These are phyloP conservation scores for Halcyon chelicuti DNA, from an alignment of 2,797 vertebrate genomes.

Conservation along the genomic window DNA sequence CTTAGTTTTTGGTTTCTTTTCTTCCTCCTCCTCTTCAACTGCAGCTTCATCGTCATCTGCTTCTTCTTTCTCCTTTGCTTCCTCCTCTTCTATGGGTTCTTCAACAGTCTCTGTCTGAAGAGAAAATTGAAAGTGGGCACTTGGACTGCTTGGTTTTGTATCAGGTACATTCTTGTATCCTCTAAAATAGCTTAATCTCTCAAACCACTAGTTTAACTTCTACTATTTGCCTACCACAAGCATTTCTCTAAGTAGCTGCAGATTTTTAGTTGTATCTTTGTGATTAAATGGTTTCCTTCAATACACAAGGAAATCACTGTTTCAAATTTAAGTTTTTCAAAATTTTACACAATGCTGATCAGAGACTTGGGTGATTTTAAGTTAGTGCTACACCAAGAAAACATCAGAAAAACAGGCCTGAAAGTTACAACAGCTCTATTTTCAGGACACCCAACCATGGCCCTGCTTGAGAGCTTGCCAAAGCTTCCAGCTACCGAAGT, in stretches of 20 bases:
- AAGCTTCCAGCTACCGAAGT: neutral
- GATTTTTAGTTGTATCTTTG: neutral
- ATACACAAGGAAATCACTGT: neutral
- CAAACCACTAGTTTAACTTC: neutral
- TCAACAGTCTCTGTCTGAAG: constrained; percentile 94
- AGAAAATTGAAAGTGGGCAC: neutral
- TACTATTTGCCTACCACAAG: neutral
- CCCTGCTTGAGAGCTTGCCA: neutral
- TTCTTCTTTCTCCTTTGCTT: constrained; percentile 87
- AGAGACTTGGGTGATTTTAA: neutral
- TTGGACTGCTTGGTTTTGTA: neutral
- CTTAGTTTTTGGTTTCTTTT: constrained; percentile 98
- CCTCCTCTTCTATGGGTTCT: constrained; percentile 95
- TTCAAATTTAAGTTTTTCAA: neutral
- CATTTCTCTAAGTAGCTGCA: neutral
- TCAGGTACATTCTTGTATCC: neutral
- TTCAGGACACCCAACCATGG: neutral
- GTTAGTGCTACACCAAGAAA: neutral
- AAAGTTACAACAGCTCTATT: neutral
- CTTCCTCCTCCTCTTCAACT: constrained; percentile 92
- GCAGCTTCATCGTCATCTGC: constrained; percentile 92
- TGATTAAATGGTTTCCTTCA: neutral
- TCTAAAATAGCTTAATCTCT: neutral
- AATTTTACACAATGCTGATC: neutral
- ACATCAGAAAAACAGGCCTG: neutral